Evolutionary conservation across 2,888 invertebrate genomes (phyloP), one percentile per base, ranked within the genome.

Genomic region (Drosophila greeni): DNA sequence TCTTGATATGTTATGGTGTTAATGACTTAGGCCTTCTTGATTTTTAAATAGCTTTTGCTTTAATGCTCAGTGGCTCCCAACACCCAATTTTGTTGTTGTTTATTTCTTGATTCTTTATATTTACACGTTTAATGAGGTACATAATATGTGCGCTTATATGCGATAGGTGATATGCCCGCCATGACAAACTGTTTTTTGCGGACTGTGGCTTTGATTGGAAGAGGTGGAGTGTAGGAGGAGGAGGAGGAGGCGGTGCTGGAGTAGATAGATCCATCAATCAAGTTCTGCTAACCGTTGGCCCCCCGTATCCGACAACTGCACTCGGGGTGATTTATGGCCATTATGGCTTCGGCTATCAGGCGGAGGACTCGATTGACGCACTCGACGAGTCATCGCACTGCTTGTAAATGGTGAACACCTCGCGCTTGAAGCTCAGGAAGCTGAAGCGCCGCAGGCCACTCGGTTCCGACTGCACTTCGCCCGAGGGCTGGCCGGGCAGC

Each of bases 321-420:
- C 23, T 24, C 52, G 12, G 24, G n/a, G 26, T 76, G 70, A 82
- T 60, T 64, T 48, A 76, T 79, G 52, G 51, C 34, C 59, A 23
- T 47, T 47, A 31, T 47, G 45, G 29, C 45, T 29, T 5, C 14
- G 49, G 23, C 68, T 47, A 61, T 70, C 66, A 77, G 58, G 57
- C 49, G 24, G 47, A 62, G 52, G 76, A 70, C 47, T 70, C 66
- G 24, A 73, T 64, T 68, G 84, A 70, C 53, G 66, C 65, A 58
- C 57, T 72, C 20, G 57, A 20, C 24, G 60, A 66, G 36, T 48
- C 34, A 36, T 67, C 65, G 26, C 51, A 34, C 12, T 48, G 70
- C 26, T 54, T 59, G 60, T 56, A 64, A 14, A 73, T 60, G 59
- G 48, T 54, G 29, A 64, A 71, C 12, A 71, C 66, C 37, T 53